phyloP scores from a whole-genome alignment of 2,113 vertebrate genomes.

The Bujurquina vittata region DNA sequence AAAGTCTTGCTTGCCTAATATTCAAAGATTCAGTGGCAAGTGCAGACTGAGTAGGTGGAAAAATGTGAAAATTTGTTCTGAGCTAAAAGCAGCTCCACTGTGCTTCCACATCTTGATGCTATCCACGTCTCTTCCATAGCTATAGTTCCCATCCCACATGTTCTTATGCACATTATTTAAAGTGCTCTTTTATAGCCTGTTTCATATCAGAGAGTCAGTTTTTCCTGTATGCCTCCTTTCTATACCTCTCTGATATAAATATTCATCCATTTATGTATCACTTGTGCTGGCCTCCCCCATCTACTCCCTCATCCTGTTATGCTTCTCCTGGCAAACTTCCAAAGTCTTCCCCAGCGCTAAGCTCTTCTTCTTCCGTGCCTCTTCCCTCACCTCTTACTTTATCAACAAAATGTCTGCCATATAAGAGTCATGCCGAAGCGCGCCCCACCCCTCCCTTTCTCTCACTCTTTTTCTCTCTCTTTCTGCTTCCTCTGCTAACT shows the following conservation, averaged over 20 bases:
- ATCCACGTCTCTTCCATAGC: not conserved
- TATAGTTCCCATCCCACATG: not conserved
- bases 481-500: slow-evolving; percentile 29
- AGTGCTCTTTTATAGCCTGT: not conserved
- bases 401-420: slow-evolving; percentile 75
- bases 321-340: slow-evolving; percentile 49
- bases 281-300: slow-evolving; percentile 32
- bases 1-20: not conserved
- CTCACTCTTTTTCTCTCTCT: slow-evolving; percentile 18
- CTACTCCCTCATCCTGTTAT: slow-evolving; percentile 64
- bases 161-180: not conserved
- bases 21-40: not conserved
- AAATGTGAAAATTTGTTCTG: not conserved
- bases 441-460: not conserved
- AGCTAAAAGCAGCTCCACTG: not conserved
- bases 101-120: not conserved
- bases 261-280: slow-evolving; percentile 35
- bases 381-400: slow-evolving; percentile 49
- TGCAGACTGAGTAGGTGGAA: not conserved
- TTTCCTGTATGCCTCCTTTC: slow-evolving; percentile 29
- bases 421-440: slow-evolving; percentile 19
- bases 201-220: slow-evolving; percentile 1
- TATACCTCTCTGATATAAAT: slow-evolving; percentile 43
- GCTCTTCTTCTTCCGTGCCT: slow-evolving; percentile 20
- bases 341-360: slow-evolving; percentile 33